These are phyloP conservation scores for Dromiciops gliroides DNA, from an alignment of 2,113 vertebrate genomes.

Conservation along the genomic window DNA sequence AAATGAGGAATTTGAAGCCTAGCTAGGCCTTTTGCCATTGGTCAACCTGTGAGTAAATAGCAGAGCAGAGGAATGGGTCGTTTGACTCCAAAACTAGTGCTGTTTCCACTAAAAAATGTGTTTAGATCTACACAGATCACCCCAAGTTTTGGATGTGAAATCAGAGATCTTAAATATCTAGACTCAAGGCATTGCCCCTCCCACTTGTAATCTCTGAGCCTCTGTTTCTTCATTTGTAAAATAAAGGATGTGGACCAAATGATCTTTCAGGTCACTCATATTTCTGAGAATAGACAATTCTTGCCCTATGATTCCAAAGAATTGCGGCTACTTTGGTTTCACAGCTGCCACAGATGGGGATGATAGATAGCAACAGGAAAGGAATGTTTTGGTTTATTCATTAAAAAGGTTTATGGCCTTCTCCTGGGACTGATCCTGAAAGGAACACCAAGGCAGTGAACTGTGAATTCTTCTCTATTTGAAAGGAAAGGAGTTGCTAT, in stretches of 20 bases:
- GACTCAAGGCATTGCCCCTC: background rate
- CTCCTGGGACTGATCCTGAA: slow-evolving; percentile 18
- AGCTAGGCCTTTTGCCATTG: background rate
- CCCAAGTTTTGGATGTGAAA: background rate
- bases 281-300: background rate
- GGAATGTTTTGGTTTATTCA: slow-evolving; percentile 36
- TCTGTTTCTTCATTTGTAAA: background rate
- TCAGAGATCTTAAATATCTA: background rate
- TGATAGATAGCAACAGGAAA: slow-evolving; percentile 40
- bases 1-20: background rate
- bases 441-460: slow-evolving; percentile 30
- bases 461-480: slow-evolving; percentile 59
- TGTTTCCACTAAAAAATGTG: background rate
- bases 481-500: slow-evolving; percentile 66
- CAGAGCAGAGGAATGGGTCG: background rate
- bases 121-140: background rate
- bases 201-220: background rate
- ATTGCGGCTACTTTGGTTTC: slow-evolving; percentile 51
- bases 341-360: slow-evolving; percentile 24
- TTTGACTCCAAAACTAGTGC: background rate
- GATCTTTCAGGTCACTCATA: background rate
- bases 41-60: background rate
- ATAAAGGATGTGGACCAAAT: background rate
- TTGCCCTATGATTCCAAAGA: slow-evolving; percentile 31
- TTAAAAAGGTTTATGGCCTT: slow-evolving; percentile 48